These are phyloP conservation scores for Heliocidaris tuberculata DNA, from an alignment of 35 echinoderm and acorn worm genomes.

Conservation along the genomic window DNA sequence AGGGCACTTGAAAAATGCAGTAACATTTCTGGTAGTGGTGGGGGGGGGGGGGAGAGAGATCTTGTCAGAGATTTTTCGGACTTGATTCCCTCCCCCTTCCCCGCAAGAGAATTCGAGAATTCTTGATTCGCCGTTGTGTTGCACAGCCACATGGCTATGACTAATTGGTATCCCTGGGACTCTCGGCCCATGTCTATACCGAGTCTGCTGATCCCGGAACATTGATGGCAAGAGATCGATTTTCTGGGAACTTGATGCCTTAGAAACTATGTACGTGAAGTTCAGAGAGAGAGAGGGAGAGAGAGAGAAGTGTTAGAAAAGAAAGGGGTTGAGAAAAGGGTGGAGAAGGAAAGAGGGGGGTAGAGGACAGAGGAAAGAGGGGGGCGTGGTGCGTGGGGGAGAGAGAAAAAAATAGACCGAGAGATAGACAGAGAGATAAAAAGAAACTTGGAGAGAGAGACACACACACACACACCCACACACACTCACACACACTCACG, in stretches of 20 bases:
- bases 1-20: too few relatives aligned
- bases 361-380: background rate
- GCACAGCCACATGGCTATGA: background rate
- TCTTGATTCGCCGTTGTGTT: too few relatives aligned
- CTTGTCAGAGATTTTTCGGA: too few relatives aligned
- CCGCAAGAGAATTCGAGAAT: too few relatives aligned
- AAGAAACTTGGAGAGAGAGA: background rate
- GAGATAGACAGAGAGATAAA: background rate
- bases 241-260: background rate
- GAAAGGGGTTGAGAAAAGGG: background rate
- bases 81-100: too few relatives aligned
- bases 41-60: too few relatives aligned
- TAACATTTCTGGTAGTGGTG: too few relatives aligned
- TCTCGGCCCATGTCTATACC: background rate
- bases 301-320: background rate
- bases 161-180: background rate
- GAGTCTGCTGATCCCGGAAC: background rate
- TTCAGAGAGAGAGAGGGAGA: background rate
- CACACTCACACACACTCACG: too few relatives aligned
- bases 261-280: background rate
- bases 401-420: background rate
- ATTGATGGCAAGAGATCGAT: background rate
- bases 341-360: background rate
- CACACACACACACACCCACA: too few relatives aligned
- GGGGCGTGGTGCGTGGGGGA: too few relatives aligned